Evolutionary conservation across 2,113 vertebrate species (phyloP).

Genomic region (Percopsis transmontana): DNA sequence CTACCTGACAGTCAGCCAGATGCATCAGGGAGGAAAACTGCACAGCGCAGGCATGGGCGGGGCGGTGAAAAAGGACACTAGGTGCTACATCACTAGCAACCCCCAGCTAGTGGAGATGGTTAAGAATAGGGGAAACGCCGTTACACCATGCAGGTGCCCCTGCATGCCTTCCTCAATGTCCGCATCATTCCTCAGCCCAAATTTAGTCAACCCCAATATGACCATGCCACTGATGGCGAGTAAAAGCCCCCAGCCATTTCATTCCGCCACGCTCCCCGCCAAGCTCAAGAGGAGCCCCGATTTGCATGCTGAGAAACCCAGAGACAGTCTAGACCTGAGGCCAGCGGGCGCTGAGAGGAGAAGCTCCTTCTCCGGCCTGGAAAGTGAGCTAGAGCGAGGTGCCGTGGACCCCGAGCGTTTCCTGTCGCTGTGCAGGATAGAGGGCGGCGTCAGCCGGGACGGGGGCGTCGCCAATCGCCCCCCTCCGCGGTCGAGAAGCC

Average conservation of each 20-base stretch:
- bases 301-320: constrained; percentile 56
- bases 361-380: constrained; percentile 72
- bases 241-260: constrained; percentile 55
- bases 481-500: constrained; percentile 64
- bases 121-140: constrained; percentile 64
- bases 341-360: constrained; percentile 57
- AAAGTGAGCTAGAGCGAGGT: constrained; percentile 62
- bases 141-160: constrained; percentile 53
- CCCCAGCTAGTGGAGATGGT: constrained; percentile 72
- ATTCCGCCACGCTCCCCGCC: constrained; percentile 77
- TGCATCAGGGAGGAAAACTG: constrained; percentile 77
- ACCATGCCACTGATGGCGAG: constrained; percentile 44
- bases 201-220: constrained; percentile 42
- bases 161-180: constrained; percentile 70
- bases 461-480: constrained; percentile 17
- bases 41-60: constrained; percentile 72
- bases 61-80: constrained; percentile 72
- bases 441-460: constrained; percentile 42
- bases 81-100: constrained; percentile 73
- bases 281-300: constrained; percentile 76
- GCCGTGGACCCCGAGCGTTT: constrained; percentile 63
- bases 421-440: constrained; percentile 59
- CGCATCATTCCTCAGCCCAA: constrained; percentile 65
- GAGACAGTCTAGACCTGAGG: constrained; percentile 56
- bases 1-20: constrained; percentile 78